These are phyloP conservation scores for Phylloscopus whistleri DNA, from an alignment of 2,113 vertebrate species.

Conservation along the genomic window DNA sequence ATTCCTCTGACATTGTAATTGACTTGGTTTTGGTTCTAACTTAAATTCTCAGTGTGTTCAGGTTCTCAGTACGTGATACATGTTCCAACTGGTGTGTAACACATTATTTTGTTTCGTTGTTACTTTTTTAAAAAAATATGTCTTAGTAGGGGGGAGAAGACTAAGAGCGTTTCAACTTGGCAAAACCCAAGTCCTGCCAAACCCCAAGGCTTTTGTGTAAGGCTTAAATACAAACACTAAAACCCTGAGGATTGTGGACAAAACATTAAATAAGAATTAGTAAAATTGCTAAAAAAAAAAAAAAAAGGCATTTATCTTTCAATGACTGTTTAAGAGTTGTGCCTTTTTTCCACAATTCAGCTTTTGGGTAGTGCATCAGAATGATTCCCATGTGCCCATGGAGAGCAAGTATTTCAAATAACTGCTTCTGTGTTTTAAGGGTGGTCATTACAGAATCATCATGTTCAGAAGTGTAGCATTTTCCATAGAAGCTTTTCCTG, in stretches of 20 bases:
- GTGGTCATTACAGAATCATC: neutral
- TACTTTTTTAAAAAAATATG: fast-evolving
- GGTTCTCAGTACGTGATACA: neutral
- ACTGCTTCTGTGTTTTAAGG: neutral
- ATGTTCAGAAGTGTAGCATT: neutral
- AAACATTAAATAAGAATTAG: neutral
- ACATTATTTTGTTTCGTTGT: neutral
- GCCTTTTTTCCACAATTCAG: neutral
- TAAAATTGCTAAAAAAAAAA: neutral
- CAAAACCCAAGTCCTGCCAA: neutral
- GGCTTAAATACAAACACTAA: neutral
- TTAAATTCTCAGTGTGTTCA: neutral
- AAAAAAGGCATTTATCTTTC: neutral
- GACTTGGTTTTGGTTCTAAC: neutral
- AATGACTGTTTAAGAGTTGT: neutral
- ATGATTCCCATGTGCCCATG: neutral
- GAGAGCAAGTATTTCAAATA: neutral
- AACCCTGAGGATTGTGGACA: neutral
- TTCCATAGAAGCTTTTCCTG: neutral
- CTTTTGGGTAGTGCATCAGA: neutral
- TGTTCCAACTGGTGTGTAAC: neutral
- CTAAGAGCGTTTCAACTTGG: neutral
- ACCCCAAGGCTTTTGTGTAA: neutral
- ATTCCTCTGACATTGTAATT: neutral
- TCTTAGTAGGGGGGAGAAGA: neutral